phyloP scores from a whole-genome alignment of 2,797 vertebrate species.

The Pelochelys cantorii region DNA sequence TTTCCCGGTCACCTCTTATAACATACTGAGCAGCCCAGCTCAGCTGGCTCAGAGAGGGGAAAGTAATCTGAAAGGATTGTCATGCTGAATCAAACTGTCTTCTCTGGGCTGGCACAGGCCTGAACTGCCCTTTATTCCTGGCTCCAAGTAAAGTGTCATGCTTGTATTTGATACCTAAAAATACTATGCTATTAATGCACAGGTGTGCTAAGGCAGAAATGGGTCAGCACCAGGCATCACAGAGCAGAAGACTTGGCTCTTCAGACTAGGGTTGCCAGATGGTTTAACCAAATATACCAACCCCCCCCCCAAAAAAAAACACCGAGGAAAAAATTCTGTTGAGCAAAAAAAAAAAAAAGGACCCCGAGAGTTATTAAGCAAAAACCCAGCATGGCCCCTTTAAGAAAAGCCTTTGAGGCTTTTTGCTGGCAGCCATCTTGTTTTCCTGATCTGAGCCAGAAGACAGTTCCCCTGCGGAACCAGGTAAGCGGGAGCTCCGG shows the following conservation, averaged over 20 bases:
- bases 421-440: too few relatives aligned
- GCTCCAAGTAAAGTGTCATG: background rate
- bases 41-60: background rate
- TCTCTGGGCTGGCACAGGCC: background rate
- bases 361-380: too few relatives aligned
- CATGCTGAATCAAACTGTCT: background rate
- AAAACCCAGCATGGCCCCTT: too few relatives aligned
- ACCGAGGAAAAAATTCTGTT: too few relatives aligned
- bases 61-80: background rate
- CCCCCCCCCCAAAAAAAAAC: too few relatives aligned
- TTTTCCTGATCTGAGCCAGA: too few relatives aligned
- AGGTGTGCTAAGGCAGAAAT: background rate
- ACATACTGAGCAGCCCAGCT: background rate
- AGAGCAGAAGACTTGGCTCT: background rate
- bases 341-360: too few relatives aligned
- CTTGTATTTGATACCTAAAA: background rate
- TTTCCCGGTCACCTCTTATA: background rate
- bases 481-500: too few relatives aligned
- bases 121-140: background rate
- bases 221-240: accelerated
- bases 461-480: too few relatives aligned
- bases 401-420: too few relatives aligned
- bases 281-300: background rate
- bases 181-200: background rate
- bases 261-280: background rate